These are phyloP conservation scores for Melanostigma gelatinosum DNA, from an alignment of 2,113 vertebrate genomes.

Conservation along the genomic window DNA sequence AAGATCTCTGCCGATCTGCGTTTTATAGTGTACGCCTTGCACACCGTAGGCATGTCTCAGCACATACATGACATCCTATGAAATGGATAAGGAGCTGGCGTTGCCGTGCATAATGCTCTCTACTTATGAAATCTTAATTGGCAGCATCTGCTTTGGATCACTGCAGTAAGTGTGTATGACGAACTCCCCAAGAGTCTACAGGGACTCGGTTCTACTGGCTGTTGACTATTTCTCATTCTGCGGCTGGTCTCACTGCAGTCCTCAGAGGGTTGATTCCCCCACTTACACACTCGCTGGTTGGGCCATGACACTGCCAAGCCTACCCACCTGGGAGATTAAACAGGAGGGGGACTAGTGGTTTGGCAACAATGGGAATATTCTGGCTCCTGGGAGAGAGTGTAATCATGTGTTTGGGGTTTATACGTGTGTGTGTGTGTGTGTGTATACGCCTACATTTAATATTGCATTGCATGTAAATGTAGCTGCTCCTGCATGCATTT, in stretches of 20 bases:
- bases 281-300: conserved; percentile 2
- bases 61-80: conserved; percentile 9
- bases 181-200: conserved; percentile 24
- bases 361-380: conserved; percentile 2
- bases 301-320: conserved; percentile 18
- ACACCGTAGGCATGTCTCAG: conserved; percentile 1
- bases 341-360: neutral
- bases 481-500: neutral
- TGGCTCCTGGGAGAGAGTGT: neutral
- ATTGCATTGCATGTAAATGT: neutral
- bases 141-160: conserved; percentile 26
- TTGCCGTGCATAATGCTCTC: conserved; percentile 27
- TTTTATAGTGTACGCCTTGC: too few relatives aligned
- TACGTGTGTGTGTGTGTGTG: neutral
- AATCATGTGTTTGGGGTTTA: neutral
- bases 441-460: neutral
- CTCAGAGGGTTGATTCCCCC: conserved; percentile 8
- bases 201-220: conserved; percentile 31
- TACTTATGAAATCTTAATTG: conserved; percentile 45
- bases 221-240: conserved; percentile 34
- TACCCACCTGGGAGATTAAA: conserved; percentile 28
- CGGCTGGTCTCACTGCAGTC: conserved; percentile 4
- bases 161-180: neutral
- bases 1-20: too few relatives aligned
- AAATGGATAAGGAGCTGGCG: conserved; percentile 30